Evolutionary conservation across 2,888 invertebrate genomes (phyloP).

Genomic region (Drosophila subsilvestris): DNA sequence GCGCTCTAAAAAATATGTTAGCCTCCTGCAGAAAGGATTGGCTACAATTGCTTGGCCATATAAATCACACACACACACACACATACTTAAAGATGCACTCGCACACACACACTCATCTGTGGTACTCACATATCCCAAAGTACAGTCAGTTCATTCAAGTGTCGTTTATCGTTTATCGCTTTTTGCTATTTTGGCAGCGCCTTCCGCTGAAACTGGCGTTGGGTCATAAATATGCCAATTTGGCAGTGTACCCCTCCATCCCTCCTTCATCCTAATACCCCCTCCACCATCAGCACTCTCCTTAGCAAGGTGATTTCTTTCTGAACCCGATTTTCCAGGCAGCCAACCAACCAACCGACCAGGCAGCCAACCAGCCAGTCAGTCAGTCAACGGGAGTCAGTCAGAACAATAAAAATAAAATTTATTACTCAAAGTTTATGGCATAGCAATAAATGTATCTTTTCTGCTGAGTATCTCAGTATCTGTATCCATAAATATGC

Average conservation of each 20-base stretch:
- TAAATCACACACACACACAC: constrained; percentile 42
- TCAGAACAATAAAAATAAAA: constrained; percentile 77
- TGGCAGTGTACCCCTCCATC: constrained; percentile 51
- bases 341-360: constrained; percentile 27
- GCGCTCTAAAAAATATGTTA: constrained; percentile 37
- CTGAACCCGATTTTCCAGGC: not conserved
- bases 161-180: constrained; percentile 65
- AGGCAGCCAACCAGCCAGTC: constrained; percentile 38
- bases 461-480: constrained; percentile 53
- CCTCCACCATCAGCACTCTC: not conserved
- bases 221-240: constrained; percentile 76
- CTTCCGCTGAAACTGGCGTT: constrained; percentile 61
- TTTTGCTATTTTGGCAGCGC: constrained; percentile 70
- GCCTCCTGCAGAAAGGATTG: constrained; percentile 11
- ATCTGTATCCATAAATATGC: constrained; percentile 73
- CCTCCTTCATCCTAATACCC: not conserved
- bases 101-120: not conserved
- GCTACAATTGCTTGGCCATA: constrained; percentile 26
- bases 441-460: constrained; percentile 78
- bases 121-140: constrained; percentile 21
- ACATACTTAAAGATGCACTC: not conserved
- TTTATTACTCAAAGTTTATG: constrained; percentile 78
- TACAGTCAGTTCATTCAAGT: constrained; percentile 72
- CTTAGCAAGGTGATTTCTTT: constrained; percentile 22
- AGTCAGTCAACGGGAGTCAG: constrained; percentile 40